phyloP scores from a whole-genome alignment of 2,113 vertebrate genomes.

The Oenanthe melanoleuca region DNA sequence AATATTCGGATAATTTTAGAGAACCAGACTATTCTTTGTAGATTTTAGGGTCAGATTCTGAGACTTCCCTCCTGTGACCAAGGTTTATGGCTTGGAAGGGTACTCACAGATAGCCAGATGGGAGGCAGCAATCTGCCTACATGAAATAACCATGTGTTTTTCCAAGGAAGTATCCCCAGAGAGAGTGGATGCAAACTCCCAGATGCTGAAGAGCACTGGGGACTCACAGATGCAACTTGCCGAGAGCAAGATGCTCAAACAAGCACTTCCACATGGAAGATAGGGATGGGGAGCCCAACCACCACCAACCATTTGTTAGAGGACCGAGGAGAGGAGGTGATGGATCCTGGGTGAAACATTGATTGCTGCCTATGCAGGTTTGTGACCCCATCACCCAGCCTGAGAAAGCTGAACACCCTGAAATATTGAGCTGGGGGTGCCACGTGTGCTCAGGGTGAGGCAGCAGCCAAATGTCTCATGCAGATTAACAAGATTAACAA shows the following conservation, averaged over 20 bases:
- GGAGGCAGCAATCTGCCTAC: not conserved
- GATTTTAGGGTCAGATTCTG: not conserved
- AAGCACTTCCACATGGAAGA: not conserved
- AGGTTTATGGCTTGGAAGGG: not conserved
- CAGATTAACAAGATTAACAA: not conserved
- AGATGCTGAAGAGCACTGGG: not conserved
- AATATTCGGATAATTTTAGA: not conserved
- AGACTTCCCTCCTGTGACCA: not conserved
- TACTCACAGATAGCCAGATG: not conserved
- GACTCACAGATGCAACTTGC: not conserved
- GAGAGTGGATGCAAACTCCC: not conserved
- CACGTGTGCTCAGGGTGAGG: not conserved
- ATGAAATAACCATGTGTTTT: not conserved
- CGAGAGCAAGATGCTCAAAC: not conserved
- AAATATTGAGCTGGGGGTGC: not conserved
- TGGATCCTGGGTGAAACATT: not conserved
- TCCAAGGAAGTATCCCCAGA: not conserved
- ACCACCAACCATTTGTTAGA: not conserved
- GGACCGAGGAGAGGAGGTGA: not conserved
- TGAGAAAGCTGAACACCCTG: not conserved
- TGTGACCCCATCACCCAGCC: not conserved
- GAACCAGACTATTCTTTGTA: not conserved
- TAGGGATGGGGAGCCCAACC: not conserved
- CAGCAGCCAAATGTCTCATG: not conserved
- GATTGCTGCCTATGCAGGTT: not conserved